Evolutionary conservation across 1,140 invertebrate genomes (phyloP).

Genomic region (Trichoplusia ni): DNA sequence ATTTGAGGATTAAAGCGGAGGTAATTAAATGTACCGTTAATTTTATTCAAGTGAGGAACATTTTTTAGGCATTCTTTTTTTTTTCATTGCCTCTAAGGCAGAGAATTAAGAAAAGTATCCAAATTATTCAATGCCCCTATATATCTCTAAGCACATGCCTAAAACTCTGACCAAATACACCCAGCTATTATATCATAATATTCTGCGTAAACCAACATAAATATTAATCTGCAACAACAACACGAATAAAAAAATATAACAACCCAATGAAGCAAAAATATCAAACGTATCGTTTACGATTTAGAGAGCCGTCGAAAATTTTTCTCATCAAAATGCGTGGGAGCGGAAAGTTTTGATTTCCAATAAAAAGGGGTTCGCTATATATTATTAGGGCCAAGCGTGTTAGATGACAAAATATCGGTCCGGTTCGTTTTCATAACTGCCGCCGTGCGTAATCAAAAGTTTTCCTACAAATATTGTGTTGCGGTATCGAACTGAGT

Average conservation of each 20-base stretch:
- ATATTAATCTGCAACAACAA: not conserved
- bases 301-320: constrained; percentile 20
- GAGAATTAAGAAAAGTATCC: too few species aligned
- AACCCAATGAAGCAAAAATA: not conserved
- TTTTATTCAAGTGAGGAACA: too few species aligned
- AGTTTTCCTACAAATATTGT: constrained; percentile 40
- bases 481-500: constrained; percentile 10
- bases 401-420: constrained; percentile 48
- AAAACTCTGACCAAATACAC: too few species aligned
- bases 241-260: not conserved
- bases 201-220: not conserved
- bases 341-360: constrained; percentile 32
- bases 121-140: not conserved
- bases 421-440: constrained; percentile 44
- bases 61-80: too few species aligned
- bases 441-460: constrained; percentile 46
- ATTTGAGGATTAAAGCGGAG: not conserved
- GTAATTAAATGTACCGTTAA: too few species aligned
- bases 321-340: constrained; percentile 32
- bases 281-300: not conserved
- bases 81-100: too few species aligned
- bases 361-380: constrained; percentile 33
- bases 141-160: too few species aligned
- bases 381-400: constrained; percentile 35
- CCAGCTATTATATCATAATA: too few species aligned